phyloP scores from a whole-genome alignment of 2,888 invertebrate genomes.

The Drosophila infuscata region DNA sequence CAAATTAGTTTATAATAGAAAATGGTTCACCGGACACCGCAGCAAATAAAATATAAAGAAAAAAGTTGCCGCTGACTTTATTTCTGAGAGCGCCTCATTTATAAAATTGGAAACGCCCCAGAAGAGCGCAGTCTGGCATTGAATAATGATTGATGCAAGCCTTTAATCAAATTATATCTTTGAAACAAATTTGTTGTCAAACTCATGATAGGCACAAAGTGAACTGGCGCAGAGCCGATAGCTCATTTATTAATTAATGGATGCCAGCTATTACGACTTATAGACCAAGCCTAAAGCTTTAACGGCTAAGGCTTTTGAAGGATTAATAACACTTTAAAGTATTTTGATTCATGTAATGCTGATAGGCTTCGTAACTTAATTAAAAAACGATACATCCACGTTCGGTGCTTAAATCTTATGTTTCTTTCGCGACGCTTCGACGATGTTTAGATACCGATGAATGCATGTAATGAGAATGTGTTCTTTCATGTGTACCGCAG shows the following conservation, averaged over 20 bases:
- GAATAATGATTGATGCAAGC: not conserved
- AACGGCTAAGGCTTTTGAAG: constrained; percentile 21
- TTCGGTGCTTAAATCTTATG: constrained; percentile 25
- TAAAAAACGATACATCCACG: constrained; percentile 36
- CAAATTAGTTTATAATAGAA: not conserved
- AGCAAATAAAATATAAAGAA: not conserved
- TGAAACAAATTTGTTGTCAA: not conserved
- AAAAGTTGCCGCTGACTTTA: not conserved
- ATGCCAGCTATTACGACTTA: not conserved
- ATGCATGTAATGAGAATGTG: constrained; percentile 42
- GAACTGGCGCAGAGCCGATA: not conserved
- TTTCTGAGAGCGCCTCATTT: not conserved
- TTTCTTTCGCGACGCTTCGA: not conserved
- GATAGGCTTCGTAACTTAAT: constrained; percentile 50
- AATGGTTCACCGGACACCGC: not conserved
- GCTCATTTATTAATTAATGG: not conserved
- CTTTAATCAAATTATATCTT: not conserved
- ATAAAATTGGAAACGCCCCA: not conserved
- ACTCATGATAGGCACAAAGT: not conserved
- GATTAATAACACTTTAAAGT: constrained; percentile 52
- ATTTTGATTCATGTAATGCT: constrained; percentile 41
- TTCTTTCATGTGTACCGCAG: constrained; percentile 20
- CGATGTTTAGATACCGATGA: not conserved
- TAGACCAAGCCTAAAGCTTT: not conserved
- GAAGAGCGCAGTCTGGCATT: not conserved